These are phyloP conservation scores for Tricholaema leucomelas DNA, from an alignment of 2,113 vertebrate species.

Conservation along the genomic window DNA sequence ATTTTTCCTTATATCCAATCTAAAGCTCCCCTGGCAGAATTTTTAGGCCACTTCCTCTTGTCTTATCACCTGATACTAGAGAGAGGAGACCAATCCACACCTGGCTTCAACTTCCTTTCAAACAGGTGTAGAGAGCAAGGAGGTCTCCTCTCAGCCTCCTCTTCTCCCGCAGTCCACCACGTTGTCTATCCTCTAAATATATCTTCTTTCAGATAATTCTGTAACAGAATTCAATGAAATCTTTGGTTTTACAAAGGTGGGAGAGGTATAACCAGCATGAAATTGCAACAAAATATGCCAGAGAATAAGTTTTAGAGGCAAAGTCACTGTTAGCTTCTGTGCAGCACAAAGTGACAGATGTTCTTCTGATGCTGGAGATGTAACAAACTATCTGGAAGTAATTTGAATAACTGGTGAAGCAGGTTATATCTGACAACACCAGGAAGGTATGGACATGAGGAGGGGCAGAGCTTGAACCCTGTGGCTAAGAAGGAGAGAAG, in stretches of 20 bases:
- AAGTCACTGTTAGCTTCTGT: neutral
- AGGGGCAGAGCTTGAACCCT: neutral
- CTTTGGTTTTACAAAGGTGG: neutral
- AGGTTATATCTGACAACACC: slow-evolving; percentile 41
- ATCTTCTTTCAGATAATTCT: neutral
- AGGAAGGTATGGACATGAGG: neutral
- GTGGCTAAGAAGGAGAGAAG: neutral
- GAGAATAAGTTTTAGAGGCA: neutral
- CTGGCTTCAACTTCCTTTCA: no score
- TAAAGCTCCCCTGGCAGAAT: no score
- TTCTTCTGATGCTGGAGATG: slow-evolving; percentile 37
- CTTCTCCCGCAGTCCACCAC: neutral
- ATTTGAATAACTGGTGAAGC: slow-evolving; percentile 62
- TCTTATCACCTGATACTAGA: no score
- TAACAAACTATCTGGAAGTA: slow-evolving; percentile 51
- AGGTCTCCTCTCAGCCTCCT: no score
- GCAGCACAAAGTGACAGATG: slow-evolving; percentile 46
- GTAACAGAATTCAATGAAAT: neutral
- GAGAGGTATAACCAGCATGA: neutral
- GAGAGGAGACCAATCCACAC: no score
- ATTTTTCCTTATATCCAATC: no score
- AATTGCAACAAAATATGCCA: neutral
- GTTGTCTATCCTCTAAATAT: neutral
- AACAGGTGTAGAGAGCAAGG: no score
- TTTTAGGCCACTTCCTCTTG: no score